These are phyloP conservation scores for Biston betularia DNA, from an alignment of 2,888 invertebrate genomes.

Conservation along the genomic window DNA sequence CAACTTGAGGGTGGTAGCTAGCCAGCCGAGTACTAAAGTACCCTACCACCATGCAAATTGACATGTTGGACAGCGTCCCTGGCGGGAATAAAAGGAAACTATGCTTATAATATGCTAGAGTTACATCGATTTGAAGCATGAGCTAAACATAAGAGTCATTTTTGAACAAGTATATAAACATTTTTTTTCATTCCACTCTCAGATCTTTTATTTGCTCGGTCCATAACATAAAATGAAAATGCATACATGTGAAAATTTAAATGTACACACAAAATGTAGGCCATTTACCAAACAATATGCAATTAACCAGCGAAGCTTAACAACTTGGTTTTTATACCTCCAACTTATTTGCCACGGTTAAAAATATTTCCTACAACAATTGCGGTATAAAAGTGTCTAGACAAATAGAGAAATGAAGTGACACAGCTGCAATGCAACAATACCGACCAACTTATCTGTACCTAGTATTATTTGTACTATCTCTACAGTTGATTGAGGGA, in stretches of 20 bases:
- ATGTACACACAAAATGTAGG: not conserved
- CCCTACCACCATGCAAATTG: no score
- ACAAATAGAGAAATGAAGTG: slow-evolving; percentile 57
- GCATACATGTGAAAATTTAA: not conserved
- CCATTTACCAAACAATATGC: slow-evolving; percentile 11
- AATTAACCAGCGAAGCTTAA: slow-evolving; percentile 13
- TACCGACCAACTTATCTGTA: not conserved
- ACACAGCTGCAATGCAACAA: slow-evolving; percentile 64
- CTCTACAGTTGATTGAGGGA: not conserved
- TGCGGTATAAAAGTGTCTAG: slow-evolving; percentile 35
- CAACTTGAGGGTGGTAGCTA: no score
- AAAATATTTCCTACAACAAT: slow-evolving; percentile 39
- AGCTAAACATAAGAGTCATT: no score
- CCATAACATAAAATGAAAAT: not conserved
- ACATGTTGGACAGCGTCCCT: no score
- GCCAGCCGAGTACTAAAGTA: no score
- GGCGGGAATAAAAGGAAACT: no score
- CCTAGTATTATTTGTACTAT: no score
- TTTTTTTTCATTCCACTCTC: no score
- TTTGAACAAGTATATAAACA: no score
- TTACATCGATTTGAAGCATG: no score
- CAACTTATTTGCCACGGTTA: slow-evolving; percentile 43
- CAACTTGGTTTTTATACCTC: slow-evolving; percentile 6
- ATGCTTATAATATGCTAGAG: no score
- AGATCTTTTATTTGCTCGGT: no score